Percentiles rank a stretch among this genome's conserved stretches.
phyloP scores from a whole-genome alignment of 2,888 invertebrate species.

The Acanthococcus lagerstroemiae region DNA sequence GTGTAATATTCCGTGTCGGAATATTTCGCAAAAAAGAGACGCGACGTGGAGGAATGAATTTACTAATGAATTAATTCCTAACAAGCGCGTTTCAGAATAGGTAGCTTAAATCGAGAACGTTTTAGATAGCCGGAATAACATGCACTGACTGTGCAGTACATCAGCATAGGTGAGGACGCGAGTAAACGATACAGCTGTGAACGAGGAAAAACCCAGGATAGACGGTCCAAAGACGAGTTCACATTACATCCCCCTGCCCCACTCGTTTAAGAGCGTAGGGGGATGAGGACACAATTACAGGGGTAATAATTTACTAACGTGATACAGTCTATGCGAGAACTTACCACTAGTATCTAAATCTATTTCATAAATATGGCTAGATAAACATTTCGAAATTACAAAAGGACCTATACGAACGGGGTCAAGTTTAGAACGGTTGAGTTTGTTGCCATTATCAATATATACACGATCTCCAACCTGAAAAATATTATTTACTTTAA shows the following conservation, averaged over 20 bases:
- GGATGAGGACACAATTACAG: neutral
- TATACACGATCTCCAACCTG: neutral
- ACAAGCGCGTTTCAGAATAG: too few relatives aligned
- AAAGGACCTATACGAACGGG: neutral
- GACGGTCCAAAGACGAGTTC: neutral
- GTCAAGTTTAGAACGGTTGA: constrained; percentile 1
- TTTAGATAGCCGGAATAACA: too few relatives aligned
- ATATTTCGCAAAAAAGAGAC: too few relatives aligned
- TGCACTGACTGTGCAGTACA: neutral
- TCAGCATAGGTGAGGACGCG: neutral
- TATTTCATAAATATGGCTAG: neutral
- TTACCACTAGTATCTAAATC: neutral
- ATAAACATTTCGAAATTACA: constrained; percentile 3
- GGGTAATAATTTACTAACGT: neutral
- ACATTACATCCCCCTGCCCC: constrained; percentile 6
- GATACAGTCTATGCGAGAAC: neutral
- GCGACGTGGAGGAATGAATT: too few relatives aligned
- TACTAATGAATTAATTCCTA: too few relatives aligned
- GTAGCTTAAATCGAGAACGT: too few relatives aligned
- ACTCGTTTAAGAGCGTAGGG: neutral
- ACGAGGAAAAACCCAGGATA: neutral
- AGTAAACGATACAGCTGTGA: neutral
- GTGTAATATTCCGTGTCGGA: too few relatives aligned
- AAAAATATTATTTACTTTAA: neutral
- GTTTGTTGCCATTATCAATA: neutral